Base-by-base conservation (phyloP, 1,140 invertebrate species). In the Brachionus calyciflorus region DNA sequence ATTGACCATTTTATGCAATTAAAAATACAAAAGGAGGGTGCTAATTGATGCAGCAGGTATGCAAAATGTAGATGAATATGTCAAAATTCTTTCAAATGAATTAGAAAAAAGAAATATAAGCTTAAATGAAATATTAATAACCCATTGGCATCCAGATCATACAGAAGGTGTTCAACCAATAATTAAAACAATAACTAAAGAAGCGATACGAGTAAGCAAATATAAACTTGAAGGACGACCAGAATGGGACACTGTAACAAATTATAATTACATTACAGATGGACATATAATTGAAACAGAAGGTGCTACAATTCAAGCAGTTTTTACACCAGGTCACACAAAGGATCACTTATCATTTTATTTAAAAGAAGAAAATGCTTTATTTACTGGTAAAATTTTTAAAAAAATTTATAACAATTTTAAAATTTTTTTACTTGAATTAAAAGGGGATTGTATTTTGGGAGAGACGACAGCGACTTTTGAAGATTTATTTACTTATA, bases 81-180 rank as follows among this genome's bases (percentile, higher is more conserved):
- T 92, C 19, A 87, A 89, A 57, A 84, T 90, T 49, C 85, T 98
- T 26, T 86, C 87, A 76, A 84, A 88, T 48, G 89, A 92, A 3
- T 83, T 96, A 1, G 81, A 85, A 4, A 83, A 91, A 55, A 90
- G 94, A 81, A 87, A 91, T 49, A 88, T 90, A 14, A 87, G 88
- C 57, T 88, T 99, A 78, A 88, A 91, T 49, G 90, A 93, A 78
- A 91, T 99, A 79, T 86, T 99, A 19, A 84, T 98, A 10, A 94
- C 94, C 1, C 96, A 99, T 83, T 98, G 93, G 93, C 96, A 99
- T 86, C 85, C 89, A 79, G 96, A 99, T 85, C 96, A 99, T 85
- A 89, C 96, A 78, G 96, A 95, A 3, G 73, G 53, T 10, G 53
- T 57, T 57, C 73, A 55, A 19, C 51, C 73, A 17, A 76, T 76